A percentile compares a stretch with the other conserved stretches of the same genome.
phyloP scores from a whole-genome alignment of 2,888 invertebrate species.

The Volucella bombylans region DNA sequence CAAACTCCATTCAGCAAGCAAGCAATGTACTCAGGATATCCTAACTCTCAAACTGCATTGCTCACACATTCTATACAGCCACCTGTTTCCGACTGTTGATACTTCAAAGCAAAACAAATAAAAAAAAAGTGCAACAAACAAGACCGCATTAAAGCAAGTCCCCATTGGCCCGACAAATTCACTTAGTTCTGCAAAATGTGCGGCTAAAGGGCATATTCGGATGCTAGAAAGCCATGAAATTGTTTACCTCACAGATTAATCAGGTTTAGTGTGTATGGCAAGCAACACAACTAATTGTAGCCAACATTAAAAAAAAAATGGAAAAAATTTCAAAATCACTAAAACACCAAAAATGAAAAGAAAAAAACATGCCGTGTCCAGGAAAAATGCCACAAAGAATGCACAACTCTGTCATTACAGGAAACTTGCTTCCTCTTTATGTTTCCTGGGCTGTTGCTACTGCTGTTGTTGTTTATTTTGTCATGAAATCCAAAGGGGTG shows the following conservation, averaged over 20 bases:
- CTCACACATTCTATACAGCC: constrained; percentile 31
- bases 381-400: constrained; percentile 7
- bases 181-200: constrained; percentile 29
- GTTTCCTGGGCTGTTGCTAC: neutral
- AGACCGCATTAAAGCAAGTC: constrained; percentile 15
- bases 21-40: constrained; percentile 15
- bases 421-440: constrained; percentile 23
- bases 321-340: neutral
- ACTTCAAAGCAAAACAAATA: neutral
- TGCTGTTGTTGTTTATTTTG: constrained; percentile 43
- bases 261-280: constrained; percentile 57
- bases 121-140: constrained; percentile 22
- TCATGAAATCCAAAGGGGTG: constrained; percentile 40
- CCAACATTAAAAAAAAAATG: constrained; percentile 4
- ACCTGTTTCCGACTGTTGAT: constrained; percentile 26
- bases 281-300: constrained; percentile 38
- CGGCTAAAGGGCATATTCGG: constrained; percentile 15
- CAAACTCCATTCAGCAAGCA: constrained; percentile 8
- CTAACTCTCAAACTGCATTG: constrained; percentile 33
- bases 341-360: neutral
- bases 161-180: neutral
- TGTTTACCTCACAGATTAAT: constrained; percentile 63
- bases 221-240: constrained; percentile 53
- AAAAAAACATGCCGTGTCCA: neutral
- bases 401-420: constrained; percentile 22